Base-by-base conservation (phyloP, 2,797 vertebrate species). In the Esox lucius region DNA sequence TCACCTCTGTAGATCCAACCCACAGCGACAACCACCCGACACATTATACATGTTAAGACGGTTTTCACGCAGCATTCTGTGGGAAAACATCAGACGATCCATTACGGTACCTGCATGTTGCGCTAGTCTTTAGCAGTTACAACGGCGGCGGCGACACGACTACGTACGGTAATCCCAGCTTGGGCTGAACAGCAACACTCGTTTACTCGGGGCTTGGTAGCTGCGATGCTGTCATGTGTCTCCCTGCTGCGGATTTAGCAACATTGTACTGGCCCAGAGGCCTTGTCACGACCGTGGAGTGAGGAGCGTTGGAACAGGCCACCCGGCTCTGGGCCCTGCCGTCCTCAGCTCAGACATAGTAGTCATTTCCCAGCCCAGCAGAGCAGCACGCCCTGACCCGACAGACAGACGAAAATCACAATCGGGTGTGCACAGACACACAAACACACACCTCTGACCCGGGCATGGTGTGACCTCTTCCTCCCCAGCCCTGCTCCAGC, bases 311-410 rank as follows among this genome's bases (percentile, higher is more conserved):
- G 79, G 80, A 78, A 85, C 84, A 87, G 87, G 84, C 85, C 87
- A 82, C 78, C 66, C 2, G 46, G 46, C 69, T 11, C 48, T 19
- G 56, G 16, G 53, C 71, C 77, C 82, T 65, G 56, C 79, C 81
- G 86, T 85, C 73, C 89, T 88, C 89, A 83, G 83, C 89, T 84
- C 89, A 88, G 90, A 89, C 86, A 89, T 86, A 84, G 72, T 83
- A 88, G 89, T 92, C 88, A 94, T 94, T 94, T 93, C 88, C 90
- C 89, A 91, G 91, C 90, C 90, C 93, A 92, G 85, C 91, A 87
- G 91, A 93, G 90, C 91, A 88, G 83, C 85, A 88, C 89, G 84
- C 86, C 69, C 80, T 92, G 92, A 94, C 91, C 92, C n/a, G 19
- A 22, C 53, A 22, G 6, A 56, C 53, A 22, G 19, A n/a, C 19